Evolutionary conservation across 2,797 vertebrate genomes (phyloP).

Genomic region (Gallirallus australis): DNA sequence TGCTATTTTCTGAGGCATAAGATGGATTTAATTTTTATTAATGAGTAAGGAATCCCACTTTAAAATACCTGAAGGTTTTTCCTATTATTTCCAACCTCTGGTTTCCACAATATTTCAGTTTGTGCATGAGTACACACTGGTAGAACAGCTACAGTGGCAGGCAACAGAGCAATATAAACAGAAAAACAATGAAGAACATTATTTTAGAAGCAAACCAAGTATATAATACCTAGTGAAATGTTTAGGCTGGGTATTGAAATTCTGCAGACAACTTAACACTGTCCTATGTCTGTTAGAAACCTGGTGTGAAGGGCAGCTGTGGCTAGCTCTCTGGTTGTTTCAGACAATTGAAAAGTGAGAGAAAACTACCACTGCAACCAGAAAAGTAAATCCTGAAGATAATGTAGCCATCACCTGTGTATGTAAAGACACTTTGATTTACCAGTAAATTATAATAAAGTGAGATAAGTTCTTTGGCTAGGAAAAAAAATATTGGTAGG

Average conservation of each 20-base stretch:
- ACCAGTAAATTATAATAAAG: background rate
- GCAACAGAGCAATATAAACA: background rate
- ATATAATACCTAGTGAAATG: background rate
- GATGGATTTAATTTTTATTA: background rate
- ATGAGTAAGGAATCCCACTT: background rate
- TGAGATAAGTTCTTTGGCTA: background rate
- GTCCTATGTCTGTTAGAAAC: background rate
- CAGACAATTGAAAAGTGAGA: background rate
- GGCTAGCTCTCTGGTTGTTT: background rate
- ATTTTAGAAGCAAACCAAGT: background rate
- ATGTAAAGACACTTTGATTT: background rate
- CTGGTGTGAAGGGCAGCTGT: background rate
- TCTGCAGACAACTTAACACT: background rate
- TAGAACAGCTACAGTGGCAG: background rate
- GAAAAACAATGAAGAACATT: background rate
- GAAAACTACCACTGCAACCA: accelerated
- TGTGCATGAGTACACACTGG: background rate
- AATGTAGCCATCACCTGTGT: background rate
- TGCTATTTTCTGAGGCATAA: background rate
- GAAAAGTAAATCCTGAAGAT: background rate
- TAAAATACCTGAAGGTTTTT: background rate
- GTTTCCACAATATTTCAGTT: background rate
- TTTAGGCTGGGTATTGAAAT: background rate
- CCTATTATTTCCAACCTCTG: background rate
- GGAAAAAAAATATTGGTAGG: background rate